Evolutionary conservation across 2,113 vertebrate species (phyloP).

Genomic region (Camelus bactrianus): DNA sequence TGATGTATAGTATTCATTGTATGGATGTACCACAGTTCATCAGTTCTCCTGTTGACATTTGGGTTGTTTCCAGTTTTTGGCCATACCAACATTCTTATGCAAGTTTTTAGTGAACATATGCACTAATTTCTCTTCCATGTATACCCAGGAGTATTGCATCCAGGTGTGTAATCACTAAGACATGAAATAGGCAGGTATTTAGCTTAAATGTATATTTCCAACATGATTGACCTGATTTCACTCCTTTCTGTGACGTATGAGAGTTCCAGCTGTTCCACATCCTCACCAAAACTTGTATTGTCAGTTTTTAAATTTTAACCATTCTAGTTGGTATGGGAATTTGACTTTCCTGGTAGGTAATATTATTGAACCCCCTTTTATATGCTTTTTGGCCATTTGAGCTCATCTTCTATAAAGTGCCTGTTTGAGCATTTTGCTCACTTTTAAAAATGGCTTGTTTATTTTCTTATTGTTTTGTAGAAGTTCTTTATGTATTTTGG

Average conservation of each 20-base stretch:
- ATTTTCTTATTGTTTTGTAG: not conserved
- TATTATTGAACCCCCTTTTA: not conserved
- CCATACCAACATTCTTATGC: not conserved
- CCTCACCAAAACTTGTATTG: not conserved
- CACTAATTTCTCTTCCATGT: not conserved
- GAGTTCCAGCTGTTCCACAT: not conserved
- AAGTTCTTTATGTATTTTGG: not conserved
- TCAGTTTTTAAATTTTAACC: not conserved
- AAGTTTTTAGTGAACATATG: not conserved
- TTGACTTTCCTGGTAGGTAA: not conserved
- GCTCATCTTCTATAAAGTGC: not conserved
- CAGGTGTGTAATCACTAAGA: not conserved
- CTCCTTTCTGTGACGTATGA: not conserved
- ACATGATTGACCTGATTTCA: not conserved
- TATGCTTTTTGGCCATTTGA: not conserved
- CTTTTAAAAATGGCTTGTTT: not conserved
- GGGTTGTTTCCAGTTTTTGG: not conserved
- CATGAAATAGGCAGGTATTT: not conserved
- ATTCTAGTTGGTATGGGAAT: not conserved
- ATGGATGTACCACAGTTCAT: not conserved
- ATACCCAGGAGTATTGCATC: not conserved
- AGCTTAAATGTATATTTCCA: not conserved
- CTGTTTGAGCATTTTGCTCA: not conserved
- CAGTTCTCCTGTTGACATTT: not conserved
- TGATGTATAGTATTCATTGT: not conserved